Percentiles rank a stretch among this genome's conserved stretches.
Conservation (phyloP, 2,797 vertebrate species). For the Argya squamiceps region DNA sequence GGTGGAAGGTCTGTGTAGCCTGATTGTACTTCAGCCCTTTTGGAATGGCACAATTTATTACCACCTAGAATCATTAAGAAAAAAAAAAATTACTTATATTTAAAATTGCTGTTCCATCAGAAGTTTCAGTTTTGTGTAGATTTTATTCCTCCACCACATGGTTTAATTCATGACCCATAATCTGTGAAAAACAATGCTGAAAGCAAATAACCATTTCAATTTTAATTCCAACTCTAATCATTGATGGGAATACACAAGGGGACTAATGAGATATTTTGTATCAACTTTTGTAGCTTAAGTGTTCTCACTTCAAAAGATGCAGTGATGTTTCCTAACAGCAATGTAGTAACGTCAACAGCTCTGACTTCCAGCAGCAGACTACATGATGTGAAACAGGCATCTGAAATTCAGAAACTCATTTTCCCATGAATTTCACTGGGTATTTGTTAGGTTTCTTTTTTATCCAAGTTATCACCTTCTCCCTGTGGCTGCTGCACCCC, state of each 20-base stretch:
- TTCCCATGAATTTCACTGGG: background rate
- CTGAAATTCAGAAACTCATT: background rate
- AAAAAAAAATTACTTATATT: background rate
- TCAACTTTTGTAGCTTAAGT: background rate
- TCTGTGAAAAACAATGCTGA: background rate
- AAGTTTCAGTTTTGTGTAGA: background rate
- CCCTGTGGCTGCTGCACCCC: background rate
- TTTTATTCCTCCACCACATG: background rate
- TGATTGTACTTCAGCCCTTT: constrained; percentile 99
- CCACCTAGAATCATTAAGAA: constrained; percentile 82
- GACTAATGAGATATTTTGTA: background rate
- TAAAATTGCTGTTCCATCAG: background rate
- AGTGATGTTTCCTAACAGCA: background rate
- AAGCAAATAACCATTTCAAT: background rate
- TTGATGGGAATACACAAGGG: background rate
- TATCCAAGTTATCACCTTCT: background rate
- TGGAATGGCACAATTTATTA: constrained; percentile 99
- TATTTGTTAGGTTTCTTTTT: background rate
- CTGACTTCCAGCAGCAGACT: background rate
- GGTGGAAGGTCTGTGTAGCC: constrained; percentile 98
- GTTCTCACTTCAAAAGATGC: background rate
- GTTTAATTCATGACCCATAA: background rate
- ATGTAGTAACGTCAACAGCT: background rate
- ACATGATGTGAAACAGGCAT: fast-evolving
- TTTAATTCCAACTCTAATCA: background rate